Percentiles rank a stretch among this genome's conserved stretches.
Conservation (phyloP, 2,113 vertebrate genomes). For the Danionella cerebrum region DNA sequence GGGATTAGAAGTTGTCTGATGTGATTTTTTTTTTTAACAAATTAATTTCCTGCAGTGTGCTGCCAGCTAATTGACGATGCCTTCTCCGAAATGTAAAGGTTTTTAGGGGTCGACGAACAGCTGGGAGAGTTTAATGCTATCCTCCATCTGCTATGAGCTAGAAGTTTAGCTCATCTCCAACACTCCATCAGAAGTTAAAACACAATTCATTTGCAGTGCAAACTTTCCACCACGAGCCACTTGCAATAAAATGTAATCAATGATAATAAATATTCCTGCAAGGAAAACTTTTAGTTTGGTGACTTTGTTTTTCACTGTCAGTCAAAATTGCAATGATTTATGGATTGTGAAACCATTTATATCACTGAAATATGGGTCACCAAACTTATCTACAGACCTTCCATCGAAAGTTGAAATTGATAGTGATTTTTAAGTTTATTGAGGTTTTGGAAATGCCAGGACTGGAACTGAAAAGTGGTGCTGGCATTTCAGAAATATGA, state of each 20-base stretch:
- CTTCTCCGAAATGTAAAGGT: slow-evolving; percentile 11
- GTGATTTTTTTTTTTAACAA: slow-evolving; percentile 9
- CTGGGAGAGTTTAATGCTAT: slow-evolving; percentile 20
- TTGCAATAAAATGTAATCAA: slow-evolving; percentile 33
- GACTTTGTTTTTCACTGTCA: slow-evolving; percentile 16
- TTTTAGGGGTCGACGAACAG: slow-evolving; percentile 1
- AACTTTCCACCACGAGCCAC: slow-evolving; percentile 16
- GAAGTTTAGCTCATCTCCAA: background rate
- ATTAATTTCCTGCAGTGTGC: slow-evolving; percentile 23
- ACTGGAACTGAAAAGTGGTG: too few species aligned
- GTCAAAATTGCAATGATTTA: slow-evolving; percentile 26
- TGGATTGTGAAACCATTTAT: slow-evolving; percentile 12
- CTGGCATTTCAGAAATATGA: too few species aligned
- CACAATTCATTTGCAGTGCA: slow-evolving; percentile 37
- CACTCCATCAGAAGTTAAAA: background rate
- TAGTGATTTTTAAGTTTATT: slow-evolving; percentile 5
- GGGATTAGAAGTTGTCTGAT: background rate
- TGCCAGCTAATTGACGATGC: slow-evolving; percentile 17
- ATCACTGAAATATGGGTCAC: background rate
- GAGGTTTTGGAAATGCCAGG: too few species aligned
- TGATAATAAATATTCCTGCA: slow-evolving; percentile 28
- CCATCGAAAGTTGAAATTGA: slow-evolving; percentile 2
- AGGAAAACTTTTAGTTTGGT: slow-evolving; percentile 18
- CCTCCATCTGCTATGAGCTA: slow-evolving; percentile 3
- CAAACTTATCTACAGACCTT: slow-evolving; percentile 14